These are phyloP conservation scores for Sebastes steindachneri DNA, from an alignment of 2,797 vertebrate species.

Conservation along the genomic window DNA sequence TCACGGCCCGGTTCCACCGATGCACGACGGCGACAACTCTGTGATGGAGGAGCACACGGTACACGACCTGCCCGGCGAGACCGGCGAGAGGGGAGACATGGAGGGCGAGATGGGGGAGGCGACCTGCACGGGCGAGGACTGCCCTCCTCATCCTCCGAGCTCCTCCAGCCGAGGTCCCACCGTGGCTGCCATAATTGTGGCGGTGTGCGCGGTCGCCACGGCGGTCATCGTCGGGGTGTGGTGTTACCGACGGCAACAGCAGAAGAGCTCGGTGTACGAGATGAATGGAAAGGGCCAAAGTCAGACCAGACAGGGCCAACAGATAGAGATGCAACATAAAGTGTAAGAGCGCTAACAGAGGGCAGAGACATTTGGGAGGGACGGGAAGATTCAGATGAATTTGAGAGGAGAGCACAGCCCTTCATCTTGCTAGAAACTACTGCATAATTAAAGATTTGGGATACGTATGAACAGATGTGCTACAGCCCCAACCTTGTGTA, in stretches of 20 bases:
- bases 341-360: slow-evolving; percentile 79
- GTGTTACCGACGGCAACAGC: slow-evolving; percentile 90
- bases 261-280: slow-evolving; percentile 93
- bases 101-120: slow-evolving; percentile 74
- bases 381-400: slow-evolving; percentile 9
- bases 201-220: slow-evolving; percentile 82
- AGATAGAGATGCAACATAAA: slow-evolving; percentile 97
- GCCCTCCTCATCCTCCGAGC: slow-evolving; percentile 73
- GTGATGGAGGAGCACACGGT: slow-evolving; percentile 65
- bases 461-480: slow-evolving; percentile 25
- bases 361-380: slow-evolving; percentile 47
- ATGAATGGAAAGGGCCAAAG: slow-evolving; percentile 90
- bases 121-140: slow-evolving; percentile 82
- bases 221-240: slow-evolving; percentile 84
- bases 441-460: slow-evolving; percentile 38
- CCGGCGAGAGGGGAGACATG: slow-evolving; percentile 76
- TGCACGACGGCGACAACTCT: slow-evolving; percentile 33
- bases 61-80: slow-evolving; percentile 80
- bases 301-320: slow-evolving; percentile 86
- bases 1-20: slow-evolving; percentile 53
- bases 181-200: slow-evolving; percentile 88
- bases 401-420: slow-evolving; percentile 18
- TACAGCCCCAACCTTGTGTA: background rate
- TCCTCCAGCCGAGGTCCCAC: slow-evolving; percentile 81
- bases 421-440: slow-evolving; percentile 34